phyloP scores from a whole-genome alignment of 1,140 invertebrate genomes.

The Halyomorpha halys region DNA sequence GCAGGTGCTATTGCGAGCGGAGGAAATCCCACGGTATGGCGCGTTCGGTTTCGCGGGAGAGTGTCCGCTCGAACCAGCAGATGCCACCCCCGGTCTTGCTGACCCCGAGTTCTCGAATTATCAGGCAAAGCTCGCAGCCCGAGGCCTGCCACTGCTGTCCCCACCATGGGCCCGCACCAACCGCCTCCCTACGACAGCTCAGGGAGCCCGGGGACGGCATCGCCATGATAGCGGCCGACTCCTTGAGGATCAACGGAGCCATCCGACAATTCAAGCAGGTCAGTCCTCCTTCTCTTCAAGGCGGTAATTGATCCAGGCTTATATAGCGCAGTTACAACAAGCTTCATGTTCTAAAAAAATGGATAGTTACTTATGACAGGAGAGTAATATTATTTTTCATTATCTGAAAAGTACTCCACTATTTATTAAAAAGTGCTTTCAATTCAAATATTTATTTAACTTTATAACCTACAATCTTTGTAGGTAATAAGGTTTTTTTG shows the following conservation, averaged over 20 bases:
- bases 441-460: no score
- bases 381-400: no score
- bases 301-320: no score
- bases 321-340: no score
- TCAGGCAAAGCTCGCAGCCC: slow-evolving; percentile 82
- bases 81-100: slow-evolving; percentile 52
- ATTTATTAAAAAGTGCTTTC: no score
- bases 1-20: slow-evolving; percentile 30
- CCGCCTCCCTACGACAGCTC: slow-evolving; percentile 67
- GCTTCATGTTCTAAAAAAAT: no score
- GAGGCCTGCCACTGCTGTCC: slow-evolving; percentile 47
- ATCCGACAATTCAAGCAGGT: slow-evolving; percentile 94
- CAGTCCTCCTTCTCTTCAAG: slow-evolving; percentile 34
- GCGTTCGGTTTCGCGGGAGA: slow-evolving; percentile 44
- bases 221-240: slow-evolving; percentile 94
- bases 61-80: slow-evolving; percentile 36
- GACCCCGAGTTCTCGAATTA: slow-evolving; percentile 60
- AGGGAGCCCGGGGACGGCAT: slow-evolving; percentile 74
- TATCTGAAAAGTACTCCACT: no score
- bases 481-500: no score
- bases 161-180: slow-evolving; percentile 42
- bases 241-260: slow-evolving; percentile 89
- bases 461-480: no score
- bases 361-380: no score
- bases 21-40: slow-evolving; percentile 37